These are phyloP conservation scores for Dissostichus mawsoni DNA, from an alignment of 2,113 vertebrate genomes.

Conservation along the genomic window DNA sequence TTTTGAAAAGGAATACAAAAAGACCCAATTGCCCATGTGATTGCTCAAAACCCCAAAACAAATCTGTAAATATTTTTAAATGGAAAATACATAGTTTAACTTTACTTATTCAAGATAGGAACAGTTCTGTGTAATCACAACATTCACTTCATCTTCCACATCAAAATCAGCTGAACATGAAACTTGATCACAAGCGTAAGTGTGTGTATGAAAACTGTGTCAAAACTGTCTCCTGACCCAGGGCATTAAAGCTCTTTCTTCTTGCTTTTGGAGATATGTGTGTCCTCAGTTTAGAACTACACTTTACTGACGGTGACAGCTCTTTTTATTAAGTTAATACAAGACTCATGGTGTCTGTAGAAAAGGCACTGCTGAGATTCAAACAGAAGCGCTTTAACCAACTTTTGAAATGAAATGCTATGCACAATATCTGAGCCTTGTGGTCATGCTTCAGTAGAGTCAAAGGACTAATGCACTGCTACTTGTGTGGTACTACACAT, in stretches of 20 bases:
- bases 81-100: neutral
- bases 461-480: too few species aligned
- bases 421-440: too few species aligned
- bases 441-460: too few species aligned
- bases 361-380: too few species aligned
- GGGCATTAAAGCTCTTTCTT: neutral
- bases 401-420: too few species aligned
- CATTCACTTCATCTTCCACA: neutral
- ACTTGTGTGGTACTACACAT: too few species aligned
- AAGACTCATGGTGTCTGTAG: neutral
- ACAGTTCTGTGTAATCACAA: neutral
- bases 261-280: neutral
- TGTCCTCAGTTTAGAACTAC: neutral
- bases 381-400: too few species aligned
- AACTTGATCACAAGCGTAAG: too few species aligned
- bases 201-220: neutral
- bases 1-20: neutral
- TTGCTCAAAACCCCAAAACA: neutral
- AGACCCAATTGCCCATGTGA: neutral
- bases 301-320: neutral
- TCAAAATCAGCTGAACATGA: neutral
- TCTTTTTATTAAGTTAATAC: neutral
- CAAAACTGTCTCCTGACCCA: neutral
- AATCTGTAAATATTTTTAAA: neutral
- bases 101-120: neutral